These are phyloP conservation scores for Dreissena polymorpha DNA, from an alignment of 1,140 invertebrate genomes.

Conservation along the genomic window DNA sequence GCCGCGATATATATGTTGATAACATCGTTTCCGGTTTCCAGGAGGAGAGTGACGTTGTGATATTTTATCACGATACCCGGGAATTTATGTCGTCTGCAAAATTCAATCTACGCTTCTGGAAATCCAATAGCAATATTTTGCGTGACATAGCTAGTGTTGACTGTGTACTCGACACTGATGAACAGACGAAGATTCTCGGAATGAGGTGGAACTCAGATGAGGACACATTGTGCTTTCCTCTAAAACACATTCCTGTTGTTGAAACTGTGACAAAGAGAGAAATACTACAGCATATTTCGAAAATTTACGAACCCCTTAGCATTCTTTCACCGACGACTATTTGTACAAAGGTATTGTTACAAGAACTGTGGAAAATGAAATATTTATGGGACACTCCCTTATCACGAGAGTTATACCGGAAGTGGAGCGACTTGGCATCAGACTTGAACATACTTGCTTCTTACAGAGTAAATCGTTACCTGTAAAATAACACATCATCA, in stretches of 20 bases:
- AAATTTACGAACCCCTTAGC: neutral
- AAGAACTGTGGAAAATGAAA: neutral
- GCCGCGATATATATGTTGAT: neutral
- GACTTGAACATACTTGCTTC: too few species aligned
- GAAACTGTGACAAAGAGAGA: neutral
- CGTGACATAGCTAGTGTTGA: constrained; percentile 1
- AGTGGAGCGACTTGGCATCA: neutral
- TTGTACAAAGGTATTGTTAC: neutral
- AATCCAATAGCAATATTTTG: neutral
- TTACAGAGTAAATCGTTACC: neutral
- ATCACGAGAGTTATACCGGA: neutral
- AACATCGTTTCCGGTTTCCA: neutral
- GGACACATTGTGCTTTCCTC: neutral
- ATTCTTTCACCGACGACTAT: neutral
- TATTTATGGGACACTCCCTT: neutral
- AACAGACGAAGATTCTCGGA: neutral
- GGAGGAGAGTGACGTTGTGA: neutral
- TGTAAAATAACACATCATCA: neutral
- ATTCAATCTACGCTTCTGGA: neutral
- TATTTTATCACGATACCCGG: neutral
- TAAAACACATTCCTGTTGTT: neutral
- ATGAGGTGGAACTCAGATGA: neutral
- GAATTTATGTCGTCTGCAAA: neutral
- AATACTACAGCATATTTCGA: neutral
- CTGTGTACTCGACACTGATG: neutral